Percentiles rank a stretch among this genome's conserved stretches.
Conservation (phyloP, 2,888 invertebrate genomes). For the Lepidocyrtinus sp. region DNA sequence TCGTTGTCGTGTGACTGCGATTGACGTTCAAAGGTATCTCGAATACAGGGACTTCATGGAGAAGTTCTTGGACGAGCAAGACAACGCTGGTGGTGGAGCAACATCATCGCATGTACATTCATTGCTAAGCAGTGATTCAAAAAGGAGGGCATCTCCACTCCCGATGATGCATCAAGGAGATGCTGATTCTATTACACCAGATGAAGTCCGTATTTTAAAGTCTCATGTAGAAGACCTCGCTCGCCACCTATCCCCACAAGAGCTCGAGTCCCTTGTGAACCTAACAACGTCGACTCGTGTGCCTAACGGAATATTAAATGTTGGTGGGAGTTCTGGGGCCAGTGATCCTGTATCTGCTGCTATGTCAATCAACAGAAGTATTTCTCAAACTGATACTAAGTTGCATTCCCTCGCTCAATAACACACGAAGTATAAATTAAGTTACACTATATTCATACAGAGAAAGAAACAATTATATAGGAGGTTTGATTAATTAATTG, state of each 20-base stretch:
- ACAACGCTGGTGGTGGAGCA: constrained; percentile 72
- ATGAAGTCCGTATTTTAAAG: constrained; percentile 64
- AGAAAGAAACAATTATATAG: neutral
- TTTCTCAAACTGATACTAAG: constrained; percentile 45
- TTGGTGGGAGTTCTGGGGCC: constrained; percentile 9
- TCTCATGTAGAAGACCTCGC: constrained; percentile 69
- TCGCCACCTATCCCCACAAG: constrained; percentile 69
- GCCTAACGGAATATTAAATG: constrained; percentile 51
- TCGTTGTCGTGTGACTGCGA: neutral
- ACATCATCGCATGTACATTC: constrained; percentile 81
- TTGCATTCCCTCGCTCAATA: constrained; percentile 56
- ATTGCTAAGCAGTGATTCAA: constrained; percentile 73
- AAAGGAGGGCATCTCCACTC: constrained; percentile 71
- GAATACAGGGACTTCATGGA: constrained; percentile 88
- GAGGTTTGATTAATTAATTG: neutral
- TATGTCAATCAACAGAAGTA: constrained; percentile 49
- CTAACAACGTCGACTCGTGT: constrained; percentile 66
- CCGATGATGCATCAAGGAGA: constrained; percentile 57
- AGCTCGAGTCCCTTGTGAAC: constrained; percentile 67
- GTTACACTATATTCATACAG: neutral
- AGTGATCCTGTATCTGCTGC: constrained; percentile 31
- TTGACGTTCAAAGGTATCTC: constrained; percentile 56
- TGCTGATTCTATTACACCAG: constrained; percentile 52
- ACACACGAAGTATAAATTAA: neutral
- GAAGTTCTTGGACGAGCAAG: constrained; percentile 90